Evolutionary conservation across 1,140 invertebrate genomes (phyloP), one percentile per base, ranked within the genome.

Genomic region (Drosophila sp.): DNA sequence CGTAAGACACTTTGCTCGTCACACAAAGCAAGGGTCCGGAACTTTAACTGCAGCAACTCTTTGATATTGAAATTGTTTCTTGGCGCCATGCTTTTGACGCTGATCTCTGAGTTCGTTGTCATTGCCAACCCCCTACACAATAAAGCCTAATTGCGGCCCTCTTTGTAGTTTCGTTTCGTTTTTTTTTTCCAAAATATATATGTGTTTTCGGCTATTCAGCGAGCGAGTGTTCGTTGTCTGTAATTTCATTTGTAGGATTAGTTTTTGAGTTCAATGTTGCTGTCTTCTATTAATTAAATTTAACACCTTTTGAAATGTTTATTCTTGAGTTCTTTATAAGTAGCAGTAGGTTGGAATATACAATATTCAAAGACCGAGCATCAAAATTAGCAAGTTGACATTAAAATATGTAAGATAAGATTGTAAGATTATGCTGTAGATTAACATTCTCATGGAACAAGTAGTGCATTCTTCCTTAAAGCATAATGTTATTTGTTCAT

Each of bases 121-220:
- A 51, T 36, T 45, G 48, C 16, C 46, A 46, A 25, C 34, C 21
- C 11, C 16, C 13, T 7, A 40, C 48, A 48, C 76, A 86, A 86
- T 82, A 73, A 72, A 70, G 61, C 36, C 56, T 70, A 76, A 86
- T 86, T 77, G 80, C 48, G 70, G 53, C 32, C 69, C 29, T 50
- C 54, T 46, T 66, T 66, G 70, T 72, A 66, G 48, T 40, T 45
- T 43, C 50, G 21, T 43, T 48, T 64, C 41, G 18, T 56, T n/a
- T n/a, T 41, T 7, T 16, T 9, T 43, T 18, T 18, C 4, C 36
- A 9, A n/a, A 13, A 40, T 50, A 21, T 7, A 38, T 13, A 40
- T 38, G 9, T 50, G 32, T 14, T 34, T 29, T 34, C 14, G 36
- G 13, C 14, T 53, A 36, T 53, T 18, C 25, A n/a, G 27, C 46